A percentile compares a stretch with the other conserved stretches of the same genome.
Evolutionary conservation across 1,140 invertebrate genomes (phyloP).

Genomic region (Lerema accius): DNA sequence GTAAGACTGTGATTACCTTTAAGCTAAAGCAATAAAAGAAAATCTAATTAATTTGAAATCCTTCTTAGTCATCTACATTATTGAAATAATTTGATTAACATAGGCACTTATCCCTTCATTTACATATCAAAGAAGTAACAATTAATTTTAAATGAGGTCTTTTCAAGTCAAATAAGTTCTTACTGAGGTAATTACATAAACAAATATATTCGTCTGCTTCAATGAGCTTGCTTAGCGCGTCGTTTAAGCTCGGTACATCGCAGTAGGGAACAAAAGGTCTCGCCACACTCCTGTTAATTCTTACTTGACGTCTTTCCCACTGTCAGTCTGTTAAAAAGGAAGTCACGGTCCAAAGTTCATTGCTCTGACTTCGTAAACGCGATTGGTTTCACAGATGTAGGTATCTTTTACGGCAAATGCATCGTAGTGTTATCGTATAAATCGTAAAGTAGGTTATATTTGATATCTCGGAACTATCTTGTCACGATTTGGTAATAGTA

Average conservation of each 20-base stretch:
- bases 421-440: conserved; percentile 13
- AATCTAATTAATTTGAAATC: no score
- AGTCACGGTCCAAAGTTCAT: conserved; percentile 71
- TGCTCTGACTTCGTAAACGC: conserved; percentile 47
- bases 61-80: no score
- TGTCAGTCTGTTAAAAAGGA: conserved; percentile 70
- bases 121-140: conserved; percentile 3
- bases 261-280: conserved; percentile 65
- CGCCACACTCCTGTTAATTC: conserved; percentile 69
- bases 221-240: conserved; percentile 56
- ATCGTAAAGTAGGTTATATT: no score
- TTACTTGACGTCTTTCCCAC: conserved; percentile 69
- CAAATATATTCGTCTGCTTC: conserved; percentile 57
- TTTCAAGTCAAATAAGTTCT: conserved; percentile 9
- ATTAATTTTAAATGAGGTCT: conserved; percentile 32
- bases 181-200: conserved; percentile 28
- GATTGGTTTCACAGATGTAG: conserved; percentile 31
- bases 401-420: conserved; percentile 14
- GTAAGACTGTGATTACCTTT: no score
- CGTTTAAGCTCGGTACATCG: conserved; percentile 54
- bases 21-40: no score
- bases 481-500: no score
- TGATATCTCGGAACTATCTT: no score
- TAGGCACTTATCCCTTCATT: not conserved
- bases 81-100: no score